Evolutionary conservation across 2,113 vertebrate species (phyloP).

Genomic region (Forbesichthys agassizii): DNA sequence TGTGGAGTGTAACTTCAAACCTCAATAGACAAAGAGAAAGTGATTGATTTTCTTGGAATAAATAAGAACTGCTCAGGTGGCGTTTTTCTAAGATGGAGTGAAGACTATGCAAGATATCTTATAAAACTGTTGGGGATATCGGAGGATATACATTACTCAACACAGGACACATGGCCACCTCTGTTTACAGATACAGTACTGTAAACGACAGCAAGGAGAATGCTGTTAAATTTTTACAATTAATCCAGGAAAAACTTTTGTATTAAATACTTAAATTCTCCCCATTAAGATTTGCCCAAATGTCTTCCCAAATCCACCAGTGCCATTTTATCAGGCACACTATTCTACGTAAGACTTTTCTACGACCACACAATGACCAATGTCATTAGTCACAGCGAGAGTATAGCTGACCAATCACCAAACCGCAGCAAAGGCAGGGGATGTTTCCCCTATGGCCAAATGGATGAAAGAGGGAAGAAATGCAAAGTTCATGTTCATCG

Average conservation of each 20-base stretch:
- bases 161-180: too few relatives aligned
- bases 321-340: too few relatives aligned
- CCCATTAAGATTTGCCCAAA: too few relatives aligned
- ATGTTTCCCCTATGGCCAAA: slow-evolving; percentile 4
- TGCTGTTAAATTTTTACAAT: too few relatives aligned
- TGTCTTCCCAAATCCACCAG: too few relatives aligned
- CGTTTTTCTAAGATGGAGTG: background rate
- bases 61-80: slow-evolving; percentile 8
- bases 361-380: too few relatives aligned
- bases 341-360: too few relatives aligned
- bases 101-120: background rate
- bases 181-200: too few relatives aligned
- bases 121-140: too few relatives aligned
- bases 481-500: slow-evolving; percentile 61
- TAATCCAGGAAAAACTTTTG: too few relatives aligned
- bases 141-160: background rate
- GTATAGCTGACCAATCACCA: background rate
- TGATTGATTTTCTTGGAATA: slow-evolving; percentile 11
- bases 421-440: slow-evolving; percentile 3
- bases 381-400: background rate
- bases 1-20: slow-evolving; percentile 49
- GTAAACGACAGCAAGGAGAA: too few relatives aligned
- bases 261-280: too few relatives aligned
- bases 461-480: slow-evolving; percentile 34
- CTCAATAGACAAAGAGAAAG: slow-evolving; percentile 24